Percentiles rank a stretch among this genome's conserved stretches.
Evolutionary conservation across 2,888 invertebrate species (phyloP).

Genomic region (Hipparchia semele): DNA sequence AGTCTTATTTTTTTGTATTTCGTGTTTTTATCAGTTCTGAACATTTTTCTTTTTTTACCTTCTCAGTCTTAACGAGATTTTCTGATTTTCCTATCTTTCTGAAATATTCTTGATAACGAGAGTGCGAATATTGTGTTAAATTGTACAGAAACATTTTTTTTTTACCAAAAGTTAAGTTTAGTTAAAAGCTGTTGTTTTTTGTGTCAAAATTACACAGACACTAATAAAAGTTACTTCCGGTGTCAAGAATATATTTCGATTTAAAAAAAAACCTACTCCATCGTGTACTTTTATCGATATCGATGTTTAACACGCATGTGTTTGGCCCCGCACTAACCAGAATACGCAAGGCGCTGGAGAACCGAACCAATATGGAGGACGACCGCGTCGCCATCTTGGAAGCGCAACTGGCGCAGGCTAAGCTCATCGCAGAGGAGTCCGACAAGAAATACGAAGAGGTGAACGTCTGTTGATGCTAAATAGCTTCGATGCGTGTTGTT

Average conservation of each 20-base stretch:
- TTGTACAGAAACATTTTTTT: background rate
- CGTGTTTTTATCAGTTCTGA: conserved; percentile 33
- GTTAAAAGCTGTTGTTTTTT: background rate
- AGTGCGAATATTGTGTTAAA: background rate
- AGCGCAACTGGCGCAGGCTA: conserved; percentile 98
- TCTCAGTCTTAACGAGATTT: conserved; percentile 17
- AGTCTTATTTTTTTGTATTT: conserved; percentile 10
- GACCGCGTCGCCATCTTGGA: conserved; percentile 99
- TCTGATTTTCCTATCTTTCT: conserved; percentile 27
- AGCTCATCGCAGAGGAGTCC: conserved; percentile 99
- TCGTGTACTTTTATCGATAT: conserved; percentile 52
- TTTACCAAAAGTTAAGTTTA: background rate
- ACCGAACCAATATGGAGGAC: conserved; percentile 99
- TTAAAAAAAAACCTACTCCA: conserved; percentile 34
- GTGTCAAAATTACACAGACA: background rate
- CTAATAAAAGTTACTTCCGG: background rate
- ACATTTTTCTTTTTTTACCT: conserved; percentile 24
- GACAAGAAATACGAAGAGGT: conserved; percentile 99
- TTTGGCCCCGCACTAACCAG: conserved; percentile 86
- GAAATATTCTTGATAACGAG: conserved; percentile 15
- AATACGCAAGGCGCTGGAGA: conserved; percentile 99
- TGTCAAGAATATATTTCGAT: background rate
- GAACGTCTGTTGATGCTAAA: conserved; percentile 55
- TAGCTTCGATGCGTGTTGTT: conserved; percentile 18
- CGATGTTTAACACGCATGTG: conserved; percentile 82